Conservation (phyloP, 2,888 invertebrate genomes). For the Caenorhabditis macrosperma region DNA sequence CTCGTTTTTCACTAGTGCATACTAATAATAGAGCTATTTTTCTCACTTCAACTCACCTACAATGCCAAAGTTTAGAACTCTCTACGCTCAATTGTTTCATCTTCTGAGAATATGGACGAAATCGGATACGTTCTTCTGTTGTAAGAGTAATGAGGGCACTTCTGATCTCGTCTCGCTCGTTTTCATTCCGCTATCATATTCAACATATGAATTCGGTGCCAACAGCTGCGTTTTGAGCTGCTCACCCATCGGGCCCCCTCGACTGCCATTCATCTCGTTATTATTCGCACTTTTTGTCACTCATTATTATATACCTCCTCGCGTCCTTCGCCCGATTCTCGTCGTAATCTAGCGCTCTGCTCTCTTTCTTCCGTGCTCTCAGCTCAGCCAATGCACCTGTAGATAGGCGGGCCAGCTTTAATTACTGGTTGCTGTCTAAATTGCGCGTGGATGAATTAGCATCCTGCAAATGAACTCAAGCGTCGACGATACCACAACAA, state of each 20-base stretch:
- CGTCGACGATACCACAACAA: conserved; percentile 35
- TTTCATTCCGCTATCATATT: conserved; percentile 50
- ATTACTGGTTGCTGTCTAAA: conserved; percentile 39
- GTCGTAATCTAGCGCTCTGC: conserved; percentile 1
- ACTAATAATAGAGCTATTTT: too few relatives aligned
- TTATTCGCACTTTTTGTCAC: conserved; percentile 56
- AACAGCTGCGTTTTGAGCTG: conserved; percentile 35
- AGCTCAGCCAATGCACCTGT: conserved; percentile 51
- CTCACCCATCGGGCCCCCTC: conserved; percentile 1
- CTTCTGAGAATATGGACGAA: too few relatives aligned
- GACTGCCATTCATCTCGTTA: conserved; percentile 49
- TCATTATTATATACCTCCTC: conserved; percentile 45
- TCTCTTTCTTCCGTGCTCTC: conserved; percentile 5
- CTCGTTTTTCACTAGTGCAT: conserved; percentile 24
- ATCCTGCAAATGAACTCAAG: conserved; percentile 1
- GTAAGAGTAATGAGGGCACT: conserved; percentile 2
- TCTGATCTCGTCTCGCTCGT: conserved; percentile 4
- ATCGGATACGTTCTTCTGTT: conserved; percentile 9
- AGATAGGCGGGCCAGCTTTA: conserved; percentile 11
- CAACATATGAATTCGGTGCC: conserved; percentile 51
- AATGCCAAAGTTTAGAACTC: too few relatives aligned
- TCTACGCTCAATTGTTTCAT: too few relatives aligned
- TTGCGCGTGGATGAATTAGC: conserved; percentile 11
- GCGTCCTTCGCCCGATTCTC: background rate
- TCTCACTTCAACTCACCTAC: too few relatives aligned